These are phyloP conservation scores for Manis crassicaudata DNA, from an alignment of 2,797 vertebrate genomes.

Conservation along the genomic window DNA sequence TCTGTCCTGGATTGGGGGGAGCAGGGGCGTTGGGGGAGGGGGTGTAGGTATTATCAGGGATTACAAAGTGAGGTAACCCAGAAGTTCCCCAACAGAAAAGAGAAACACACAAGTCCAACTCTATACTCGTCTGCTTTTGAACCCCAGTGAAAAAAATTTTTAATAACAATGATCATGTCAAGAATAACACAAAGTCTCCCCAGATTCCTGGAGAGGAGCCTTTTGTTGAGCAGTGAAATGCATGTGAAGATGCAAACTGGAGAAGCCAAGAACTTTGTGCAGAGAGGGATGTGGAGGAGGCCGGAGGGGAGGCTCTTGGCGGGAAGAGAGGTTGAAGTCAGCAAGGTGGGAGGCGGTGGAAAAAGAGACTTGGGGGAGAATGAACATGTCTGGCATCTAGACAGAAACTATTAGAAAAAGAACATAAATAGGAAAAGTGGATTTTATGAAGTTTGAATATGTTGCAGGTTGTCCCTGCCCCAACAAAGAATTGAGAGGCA, in stretches of 20 bases:
- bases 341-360: background rate
- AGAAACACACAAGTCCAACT: background rate
- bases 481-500: too few species aligned
- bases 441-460: background rate
- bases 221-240: background rate
- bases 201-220: background rate
- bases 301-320: background rate
- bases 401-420: background rate
- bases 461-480: too few species aligned
- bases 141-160: background rate
- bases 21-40: too few species aligned
- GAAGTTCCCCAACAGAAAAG: constrained; percentile 16
- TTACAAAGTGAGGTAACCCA: background rate
- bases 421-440: background rate
- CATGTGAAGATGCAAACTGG: background rate
- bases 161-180: constrained; percentile 11
- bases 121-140: background rate
- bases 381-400: background rate
- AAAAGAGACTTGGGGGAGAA: background rate
- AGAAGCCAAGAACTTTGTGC: background rate
- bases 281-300: background rate
- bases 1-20: background rate
- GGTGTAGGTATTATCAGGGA: background rate
- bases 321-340: background rate
- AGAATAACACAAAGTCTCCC: background rate